These are phyloP conservation scores for Linepithema humile DNA, from an alignment of 1,140 invertebrate genomes.

Conservation along the genomic window DNA sequence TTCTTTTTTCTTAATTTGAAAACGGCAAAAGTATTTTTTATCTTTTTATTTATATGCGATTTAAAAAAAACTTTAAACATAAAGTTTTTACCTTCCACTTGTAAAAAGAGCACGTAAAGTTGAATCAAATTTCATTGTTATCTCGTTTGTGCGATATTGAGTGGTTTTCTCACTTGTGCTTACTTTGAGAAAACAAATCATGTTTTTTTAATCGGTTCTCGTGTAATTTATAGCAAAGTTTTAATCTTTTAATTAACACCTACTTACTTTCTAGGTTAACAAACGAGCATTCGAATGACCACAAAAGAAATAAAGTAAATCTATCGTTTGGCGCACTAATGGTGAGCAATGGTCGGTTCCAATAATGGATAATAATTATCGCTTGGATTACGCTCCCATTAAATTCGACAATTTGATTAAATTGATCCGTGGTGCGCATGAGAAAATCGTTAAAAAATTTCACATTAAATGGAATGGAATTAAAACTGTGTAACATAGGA, in stretches of 20 bases:
- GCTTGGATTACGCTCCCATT: neutral
- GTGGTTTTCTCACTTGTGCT: too few relatives aligned
- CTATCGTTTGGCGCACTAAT: neutral
- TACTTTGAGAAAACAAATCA: neutral
- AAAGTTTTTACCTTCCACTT: too few relatives aligned
- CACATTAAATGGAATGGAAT: neutral
- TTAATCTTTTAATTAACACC: slow-evolving; percentile 5
- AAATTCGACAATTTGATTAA: slow-evolving; percentile 19
- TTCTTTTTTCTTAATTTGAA: neutral
- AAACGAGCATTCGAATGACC: neutral
- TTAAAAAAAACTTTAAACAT: too few relatives aligned
- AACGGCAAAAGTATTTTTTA: neutral
- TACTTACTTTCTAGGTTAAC: slow-evolving; percentile 1
- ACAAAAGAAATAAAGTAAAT: slow-evolving; percentile 14
- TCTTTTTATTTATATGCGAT: too few relatives aligned
- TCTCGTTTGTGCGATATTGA: too few relatives aligned
- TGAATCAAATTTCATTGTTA: too few relatives aligned
- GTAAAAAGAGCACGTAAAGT: too few relatives aligned
- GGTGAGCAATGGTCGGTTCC: neutral
- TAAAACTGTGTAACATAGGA: neutral
- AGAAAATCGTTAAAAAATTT: neutral
- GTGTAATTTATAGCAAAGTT: neutral
- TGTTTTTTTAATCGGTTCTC: neutral
- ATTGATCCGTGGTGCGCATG: neutral
- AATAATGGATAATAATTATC: slow-evolving; percentile 37